A percentile compares a stretch with the other conserved stretches of the same genome.
phyloP scores from a whole-genome alignment of 2,113 vertebrate species.

The Anser cygnoides region DNA sequence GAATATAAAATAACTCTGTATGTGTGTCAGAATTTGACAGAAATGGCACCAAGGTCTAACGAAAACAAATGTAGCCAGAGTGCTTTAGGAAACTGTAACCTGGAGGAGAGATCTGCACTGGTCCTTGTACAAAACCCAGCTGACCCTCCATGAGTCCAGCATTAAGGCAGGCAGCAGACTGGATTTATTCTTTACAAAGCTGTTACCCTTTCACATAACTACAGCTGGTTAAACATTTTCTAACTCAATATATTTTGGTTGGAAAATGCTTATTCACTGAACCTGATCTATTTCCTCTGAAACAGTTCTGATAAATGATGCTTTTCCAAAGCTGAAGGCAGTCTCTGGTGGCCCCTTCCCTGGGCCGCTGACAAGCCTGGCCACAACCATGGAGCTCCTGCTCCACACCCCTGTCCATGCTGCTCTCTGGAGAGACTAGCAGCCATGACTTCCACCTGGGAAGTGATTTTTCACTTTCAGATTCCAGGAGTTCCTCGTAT shows the following conservation, averaged over 20 bases:
- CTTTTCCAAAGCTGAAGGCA: neutral
- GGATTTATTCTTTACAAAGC: neutral
- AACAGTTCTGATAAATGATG: neutral
- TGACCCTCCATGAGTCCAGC: neutral
- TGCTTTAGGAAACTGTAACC: neutral
- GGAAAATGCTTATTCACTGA: neutral
- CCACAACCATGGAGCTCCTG: neutral
- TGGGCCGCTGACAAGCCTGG: neutral
- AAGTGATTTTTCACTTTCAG: neutral
- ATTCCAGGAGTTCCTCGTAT: neutral
- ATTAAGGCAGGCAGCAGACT: neutral
- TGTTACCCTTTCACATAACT: neutral
- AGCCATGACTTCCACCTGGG: neutral
- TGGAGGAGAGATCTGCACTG: neutral
- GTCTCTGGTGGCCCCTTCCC: neutral
- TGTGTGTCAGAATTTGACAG: neutral
- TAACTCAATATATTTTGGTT: neutral
- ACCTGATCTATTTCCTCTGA: neutral
- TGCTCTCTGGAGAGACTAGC: neutral
- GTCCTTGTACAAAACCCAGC: neutral
- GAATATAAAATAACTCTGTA: neutral
- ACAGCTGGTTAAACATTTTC: constrained; percentile 28
- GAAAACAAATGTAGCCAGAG: neutral
- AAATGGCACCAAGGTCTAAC: neutral
- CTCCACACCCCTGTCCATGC: neutral